Evolutionary conservation across 1,140 invertebrate genomes (phyloP), one percentile per base, ranked within the genome.

Genomic region (Eubasilissa regina): DNA sequence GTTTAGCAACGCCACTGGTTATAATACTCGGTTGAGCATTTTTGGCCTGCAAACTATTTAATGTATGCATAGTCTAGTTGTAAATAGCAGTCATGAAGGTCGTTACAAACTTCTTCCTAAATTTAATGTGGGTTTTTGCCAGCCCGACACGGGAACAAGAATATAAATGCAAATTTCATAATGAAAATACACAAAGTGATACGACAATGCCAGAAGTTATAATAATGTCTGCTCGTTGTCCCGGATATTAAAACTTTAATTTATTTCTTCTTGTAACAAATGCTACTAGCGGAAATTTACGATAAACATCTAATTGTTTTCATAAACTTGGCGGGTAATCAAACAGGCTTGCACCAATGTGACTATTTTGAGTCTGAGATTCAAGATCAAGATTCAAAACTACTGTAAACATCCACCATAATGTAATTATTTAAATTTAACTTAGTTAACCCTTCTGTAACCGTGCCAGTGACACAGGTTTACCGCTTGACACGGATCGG

Each of bases 131-230:
- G 74, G 58, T 76, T 76, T 62, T 76, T 76, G 74, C 58, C 55
- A 44, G 1, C 74, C 45, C 58, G 74, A 62, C 75, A 68, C 21
- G 44, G 45, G 35, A 77, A 77, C 75, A 77, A 66, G 75, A 68
- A 77, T 70, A 77, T 77, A 77, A 77, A 77, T 77, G 75, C 75
- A 55, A 77, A 77, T 77, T 77, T 64, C 62, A 55, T 43, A 66
- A 75, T 55, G 48, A 75, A 75, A 75, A 75, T 56, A 68, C 64
- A 35, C 64, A 47, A 68, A 68, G 25, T 43, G 64, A 17, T 68
- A 68, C 44, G 64, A 68, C 64, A 68, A 19, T 44, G 44, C 64
- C 43, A 68, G 64, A 68, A 68, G 64, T 68, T 68, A 68, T 48
- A 68, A 68, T 68, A 68, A 35, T 35, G 25, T 68, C 44, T 68